Evolutionary conservation across 2,888 invertebrate species (phyloP), one percentile per base, ranked within the genome.

Genomic region (Chrysolina haemoptera): DNA sequence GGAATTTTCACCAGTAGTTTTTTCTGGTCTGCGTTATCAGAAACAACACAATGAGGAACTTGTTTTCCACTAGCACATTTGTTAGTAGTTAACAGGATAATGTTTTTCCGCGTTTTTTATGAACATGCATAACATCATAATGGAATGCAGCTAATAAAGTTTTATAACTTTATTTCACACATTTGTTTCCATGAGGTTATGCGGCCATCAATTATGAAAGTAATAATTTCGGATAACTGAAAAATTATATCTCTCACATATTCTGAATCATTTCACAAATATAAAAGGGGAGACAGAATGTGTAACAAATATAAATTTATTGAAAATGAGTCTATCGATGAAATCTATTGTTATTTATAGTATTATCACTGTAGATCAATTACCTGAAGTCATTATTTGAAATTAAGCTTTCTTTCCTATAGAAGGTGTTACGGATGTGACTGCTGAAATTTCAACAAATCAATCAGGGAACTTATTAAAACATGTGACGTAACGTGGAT

Each of bases 81-180:
- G 55, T 22, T 16, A 55, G 12, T 22, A 12, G 55, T 22, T 16
- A 55, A 20, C 55, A 12, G 10, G 20, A 9, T 14, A 59, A 35
- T 35, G 59, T 14, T 59, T 27, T 59, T 22, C 27, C 14, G 27
- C 35, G 35, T 59, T 59, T 59, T 22, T 59, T 9, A 35, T 59
- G 59, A 16, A 35, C 27, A 59, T 27, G 35, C 27, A 59, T 35
- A n/a, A 59, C 59, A 35, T n/a, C 27, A n/a, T 18, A 20, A 53
- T 27, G 8, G n/a, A 12, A 35, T 59, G 35, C 27, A 59, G 59
- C 59, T 59, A 59, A 59, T 59, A 16, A 2, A 59, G 35, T 35
- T 59, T 59, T 35, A 59, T n/a, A 35, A 27, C 27, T n/a, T 35
- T 10, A 35, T 59, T 59, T 59, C n/a, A 3, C 59, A 50, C 53